Base-by-base conservation (phyloP, 37 sponge, comb jelly and placozoan genomes). In the Amphimedon queenslandica region DNA sequence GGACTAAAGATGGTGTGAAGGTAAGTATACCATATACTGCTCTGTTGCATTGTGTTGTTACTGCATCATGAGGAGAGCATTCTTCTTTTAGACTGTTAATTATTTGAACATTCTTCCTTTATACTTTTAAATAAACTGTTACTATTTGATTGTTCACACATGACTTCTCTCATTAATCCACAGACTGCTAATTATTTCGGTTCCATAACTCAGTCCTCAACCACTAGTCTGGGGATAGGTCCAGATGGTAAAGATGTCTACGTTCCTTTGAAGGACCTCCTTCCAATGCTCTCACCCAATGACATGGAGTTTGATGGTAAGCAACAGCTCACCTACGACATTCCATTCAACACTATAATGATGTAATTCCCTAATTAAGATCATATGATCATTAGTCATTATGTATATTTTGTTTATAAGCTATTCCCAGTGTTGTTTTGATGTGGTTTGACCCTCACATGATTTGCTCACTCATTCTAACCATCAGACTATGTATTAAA, bases 251-350 rank as follows among this genome's bases (percentile, higher is more conserved):
- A 74, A 42, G 93, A 92, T 56, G 83, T 84, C 31, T 81, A 86
- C 64, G 75, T 93, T 35, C 89, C 94, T 18, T 58, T 93, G 64
- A 82, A 77, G 55, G 67, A 90, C 2, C 40, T 93, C 4, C 83
- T 93, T 1, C 94, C 94, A n/a, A 93, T 93, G 94, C 67, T 93
- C 30, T 55, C 89, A 37, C 94, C 94, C n/a, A 93, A 93, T 65
- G 83, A 90, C 74, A 86, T 93, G 2, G 87, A 79, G 53, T 58
- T 93, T 61, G 94, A 93, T 73, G 94, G 92, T 91, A 58, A 42
- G 87, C 57, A 13, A 47, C 2, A 47, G 25, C 32, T 34, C 37
- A 8, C 10, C 34, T 36, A 5, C 0, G 6, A 39, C 20, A 10
- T 3, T 37, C 10, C 25, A 34, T 18, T 40, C 13, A 63, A 25